phyloP scores from a whole-genome alignment of 23 tunicate genomes.

The Trididemnum nubilum region DNA sequence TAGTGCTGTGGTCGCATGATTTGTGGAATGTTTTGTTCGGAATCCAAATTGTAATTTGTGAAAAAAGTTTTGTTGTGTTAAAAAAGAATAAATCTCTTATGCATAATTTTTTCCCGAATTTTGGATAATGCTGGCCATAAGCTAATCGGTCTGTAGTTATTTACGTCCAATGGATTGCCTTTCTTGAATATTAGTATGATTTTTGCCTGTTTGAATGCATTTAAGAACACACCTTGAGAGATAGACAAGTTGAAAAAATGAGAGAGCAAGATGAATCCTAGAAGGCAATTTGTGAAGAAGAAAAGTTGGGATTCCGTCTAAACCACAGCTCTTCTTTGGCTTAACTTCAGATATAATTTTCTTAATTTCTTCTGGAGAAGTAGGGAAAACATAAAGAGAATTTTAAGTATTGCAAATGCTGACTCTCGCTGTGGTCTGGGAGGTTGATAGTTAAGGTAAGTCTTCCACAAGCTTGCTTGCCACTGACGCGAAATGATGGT shows the following conservation, averaged over 20 bases:
- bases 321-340: not conserved
- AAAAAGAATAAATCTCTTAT: not conserved
- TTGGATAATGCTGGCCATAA: not conserved
- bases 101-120: slow-evolving; percentile 20
- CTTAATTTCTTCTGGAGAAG: not conserved
- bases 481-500: not conserved
- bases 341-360: not conserved
- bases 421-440: not conserved
- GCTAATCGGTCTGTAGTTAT: slow-evolving; percentile 31
- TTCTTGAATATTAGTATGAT: slow-evolving; percentile 17
- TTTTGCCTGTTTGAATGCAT: slow-evolving; percentile 7
- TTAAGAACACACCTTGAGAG: not conserved
- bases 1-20: not conserved
- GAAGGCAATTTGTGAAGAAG: not conserved
- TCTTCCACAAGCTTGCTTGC: not conserved
- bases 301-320: slow-evolving; percentile 10
- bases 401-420: not conserved
- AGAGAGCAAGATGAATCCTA: not conserved
- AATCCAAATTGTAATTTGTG: slow-evolving; percentile 2
- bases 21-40: not conserved
- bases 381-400: not conserved
- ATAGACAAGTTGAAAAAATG: slow-evolving; percentile 13
- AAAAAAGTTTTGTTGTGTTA: not conserved
- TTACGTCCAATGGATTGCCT: not conserved
- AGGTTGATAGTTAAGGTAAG: not conserved